Percentiles rank a stretch among this genome's conserved stretches.
These are phyloP conservation scores for Drosophila lacertosa DNA, from an alignment of 1,140 invertebrate genomes.

Conservation along the genomic window DNA sequence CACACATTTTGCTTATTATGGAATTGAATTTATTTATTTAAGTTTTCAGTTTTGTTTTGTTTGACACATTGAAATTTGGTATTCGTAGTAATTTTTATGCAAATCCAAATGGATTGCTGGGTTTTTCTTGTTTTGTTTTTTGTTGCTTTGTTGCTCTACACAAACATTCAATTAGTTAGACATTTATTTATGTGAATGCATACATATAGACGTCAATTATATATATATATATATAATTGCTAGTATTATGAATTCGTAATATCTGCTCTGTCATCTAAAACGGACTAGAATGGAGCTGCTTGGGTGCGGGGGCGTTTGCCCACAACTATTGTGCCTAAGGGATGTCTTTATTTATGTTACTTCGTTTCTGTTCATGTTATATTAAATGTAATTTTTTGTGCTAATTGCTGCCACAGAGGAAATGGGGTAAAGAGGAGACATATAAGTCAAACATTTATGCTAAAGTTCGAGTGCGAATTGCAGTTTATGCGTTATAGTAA, in stretches of 20 bases:
- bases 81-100: constrained; percentile 39
- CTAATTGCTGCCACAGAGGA: constrained; percentile 21
- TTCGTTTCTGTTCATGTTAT: neutral
- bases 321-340: constrained; percentile 25
- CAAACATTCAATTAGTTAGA: constrained; percentile 67
- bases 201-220: constrained; percentile 9
- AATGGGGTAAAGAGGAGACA: constrained; percentile 15
- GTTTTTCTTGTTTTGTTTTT: constrained; percentile 24
- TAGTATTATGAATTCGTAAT: constrained; percentile 25
- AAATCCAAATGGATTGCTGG: constrained; percentile 40
- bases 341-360: neutral
- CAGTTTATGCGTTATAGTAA: constrained; percentile 67
- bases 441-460: constrained; percentile 59
- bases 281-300: constrained; percentile 42
- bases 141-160: constrained; percentile 39
- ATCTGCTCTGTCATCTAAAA: constrained; percentile 21
- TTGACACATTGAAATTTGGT: constrained; percentile 81
- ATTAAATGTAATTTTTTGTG: constrained; percentile 30
- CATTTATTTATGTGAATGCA: constrained; percentile 44
- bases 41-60: constrained; percentile 56
- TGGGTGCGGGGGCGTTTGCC: neutral
- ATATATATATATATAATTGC: constrained; percentile 10
- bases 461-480: constrained; percentile 60
- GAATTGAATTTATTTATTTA: constrained; percentile 69
- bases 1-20: constrained; percentile 35